A percentile compares a stretch with the other conserved stretches of the same genome.
Evolutionary conservation across 2,113 vertebrate species (phyloP).

Genomic region (Brachypteracias leptosomus): DNA sequence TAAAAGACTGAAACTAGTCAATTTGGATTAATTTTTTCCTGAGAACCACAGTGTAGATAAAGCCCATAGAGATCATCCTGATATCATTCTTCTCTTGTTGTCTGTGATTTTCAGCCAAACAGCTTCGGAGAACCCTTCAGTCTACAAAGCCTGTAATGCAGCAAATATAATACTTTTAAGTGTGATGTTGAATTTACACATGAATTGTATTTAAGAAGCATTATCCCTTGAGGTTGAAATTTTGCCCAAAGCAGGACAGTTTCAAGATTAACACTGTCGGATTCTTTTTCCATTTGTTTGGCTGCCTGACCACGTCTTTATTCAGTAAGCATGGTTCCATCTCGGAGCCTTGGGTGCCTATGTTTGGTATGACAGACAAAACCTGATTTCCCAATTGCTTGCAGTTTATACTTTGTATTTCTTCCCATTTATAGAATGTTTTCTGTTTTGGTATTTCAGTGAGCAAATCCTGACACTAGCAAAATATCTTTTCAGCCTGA

Average conservation of each 20-base stretch:
- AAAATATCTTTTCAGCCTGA: background rate
- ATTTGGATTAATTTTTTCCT: background rate
- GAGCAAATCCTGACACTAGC: background rate
- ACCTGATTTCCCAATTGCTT: background rate
- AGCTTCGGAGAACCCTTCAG: background rate
- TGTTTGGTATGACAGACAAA: background rate
- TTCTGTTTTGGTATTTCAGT: background rate
- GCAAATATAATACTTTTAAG: background rate
- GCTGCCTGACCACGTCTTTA: background rate
- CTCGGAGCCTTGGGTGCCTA: background rate
- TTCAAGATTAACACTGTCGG: background rate
- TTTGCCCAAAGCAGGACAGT: background rate
- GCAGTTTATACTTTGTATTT: background rate
- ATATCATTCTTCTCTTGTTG: background rate
- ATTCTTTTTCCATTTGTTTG: background rate
- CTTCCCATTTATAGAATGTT: background rate
- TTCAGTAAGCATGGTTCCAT: background rate
- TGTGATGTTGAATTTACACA: background rate
- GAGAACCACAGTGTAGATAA: background rate
- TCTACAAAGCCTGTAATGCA: background rate
- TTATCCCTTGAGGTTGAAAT: background rate
- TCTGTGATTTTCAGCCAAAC: conserved; percentile 8
- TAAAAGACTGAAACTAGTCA: background rate
- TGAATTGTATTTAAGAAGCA: background rate
- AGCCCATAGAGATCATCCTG: background rate